Percentiles rank a stretch among this genome's conserved stretches.
Evolutionary conservation across 2,113 vertebrate species (phyloP).

Genomic region (Micromys minutus): DNA sequence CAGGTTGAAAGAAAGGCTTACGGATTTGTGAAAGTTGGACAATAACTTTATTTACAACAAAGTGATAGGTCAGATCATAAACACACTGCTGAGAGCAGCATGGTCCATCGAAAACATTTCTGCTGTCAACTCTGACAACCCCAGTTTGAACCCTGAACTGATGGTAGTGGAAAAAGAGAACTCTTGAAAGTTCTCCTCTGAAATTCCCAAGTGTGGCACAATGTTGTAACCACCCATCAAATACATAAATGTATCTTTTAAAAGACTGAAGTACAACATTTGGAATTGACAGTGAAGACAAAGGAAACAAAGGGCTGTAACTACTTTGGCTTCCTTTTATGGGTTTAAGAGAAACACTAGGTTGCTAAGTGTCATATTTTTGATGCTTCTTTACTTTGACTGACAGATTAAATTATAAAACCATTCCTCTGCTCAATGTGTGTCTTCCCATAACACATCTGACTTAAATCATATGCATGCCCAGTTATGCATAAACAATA

Average conservation of each 20-base stretch:
- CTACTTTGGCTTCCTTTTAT: neutral
- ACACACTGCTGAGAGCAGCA: neutral
- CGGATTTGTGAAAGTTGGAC: neutral
- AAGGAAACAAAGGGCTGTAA: neutral
- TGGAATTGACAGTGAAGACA: neutral
- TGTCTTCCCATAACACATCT: neutral
- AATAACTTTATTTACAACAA: neutral
- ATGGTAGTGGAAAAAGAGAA: neutral
- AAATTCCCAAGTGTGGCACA: neutral
- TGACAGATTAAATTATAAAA: neutral
- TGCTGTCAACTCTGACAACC: neutral
- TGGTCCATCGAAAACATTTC: no score
- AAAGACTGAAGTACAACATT: neutral
- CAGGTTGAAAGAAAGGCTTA: neutral
- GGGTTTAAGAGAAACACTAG: neutral
- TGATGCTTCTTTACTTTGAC: neutral
- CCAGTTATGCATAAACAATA: neutral
- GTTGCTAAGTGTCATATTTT: neutral
- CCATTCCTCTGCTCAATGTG: neutral
- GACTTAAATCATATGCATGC: neutral
- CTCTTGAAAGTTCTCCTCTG: neutral
- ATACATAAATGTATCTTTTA: neutral
- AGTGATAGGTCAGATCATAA: no score
- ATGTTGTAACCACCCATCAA: neutral
- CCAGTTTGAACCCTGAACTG: neutral